Evolutionary conservation across 2,113 vertebrate species (phyloP).

Genomic region (Acrocephalus kingi): DNA sequence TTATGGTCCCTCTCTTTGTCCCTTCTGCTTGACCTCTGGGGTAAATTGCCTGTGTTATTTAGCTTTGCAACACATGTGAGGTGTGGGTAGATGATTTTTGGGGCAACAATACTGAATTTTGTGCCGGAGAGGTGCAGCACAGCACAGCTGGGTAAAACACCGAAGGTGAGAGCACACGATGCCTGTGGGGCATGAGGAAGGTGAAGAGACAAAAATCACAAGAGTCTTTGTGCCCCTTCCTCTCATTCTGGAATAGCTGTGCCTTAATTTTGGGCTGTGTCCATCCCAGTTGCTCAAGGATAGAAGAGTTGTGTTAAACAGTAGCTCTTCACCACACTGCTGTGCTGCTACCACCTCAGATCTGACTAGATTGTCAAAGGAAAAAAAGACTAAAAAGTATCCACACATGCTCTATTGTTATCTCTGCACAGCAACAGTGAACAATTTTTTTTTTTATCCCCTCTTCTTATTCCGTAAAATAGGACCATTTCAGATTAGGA

Average conservation of each 20-base stretch:
- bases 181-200: background rate
- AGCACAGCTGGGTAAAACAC: background rate
- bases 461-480: background rate
- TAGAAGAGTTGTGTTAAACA: background rate
- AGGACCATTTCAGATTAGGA: background rate
- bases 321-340: background rate
- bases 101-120: background rate
- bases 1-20: background rate
- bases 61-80: background rate
- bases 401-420: background rate
- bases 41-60: background rate
- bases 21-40: background rate
- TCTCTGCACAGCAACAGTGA: background rate
- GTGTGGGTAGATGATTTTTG: background rate
- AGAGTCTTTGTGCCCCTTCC: background rate
- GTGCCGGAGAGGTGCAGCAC: background rate
- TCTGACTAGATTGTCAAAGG: no score
- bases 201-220: background rate
- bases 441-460: fast-evolving
- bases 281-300: background rate
- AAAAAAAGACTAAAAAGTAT: background rate
- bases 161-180: fast-evolving
- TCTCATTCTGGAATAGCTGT: background rate
- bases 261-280: background rate
- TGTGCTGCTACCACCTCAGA: fast-evolving